Conservation (phyloP, 2,797 vertebrate genomes). For the Steatocranus sp. region DNA sequence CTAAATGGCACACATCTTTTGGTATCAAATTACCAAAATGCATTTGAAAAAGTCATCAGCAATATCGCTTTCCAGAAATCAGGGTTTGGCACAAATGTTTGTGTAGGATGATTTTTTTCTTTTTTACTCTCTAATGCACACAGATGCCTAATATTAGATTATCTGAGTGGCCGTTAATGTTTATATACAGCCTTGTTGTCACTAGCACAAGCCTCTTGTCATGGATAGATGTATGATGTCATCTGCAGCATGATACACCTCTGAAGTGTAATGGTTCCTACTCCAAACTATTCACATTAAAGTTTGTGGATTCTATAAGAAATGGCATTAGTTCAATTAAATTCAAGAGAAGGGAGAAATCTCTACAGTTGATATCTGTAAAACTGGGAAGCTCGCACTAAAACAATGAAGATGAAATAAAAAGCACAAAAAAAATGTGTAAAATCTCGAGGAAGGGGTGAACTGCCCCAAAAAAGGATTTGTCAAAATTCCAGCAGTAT, state of each 20-base stretch:
- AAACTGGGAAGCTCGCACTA: background rate
- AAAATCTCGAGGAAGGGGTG: rapidly evolving
- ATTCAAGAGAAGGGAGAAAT: background rate
- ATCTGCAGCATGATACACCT: background rate
- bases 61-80: background rate
- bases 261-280: background rate
- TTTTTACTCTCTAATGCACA: background rate
- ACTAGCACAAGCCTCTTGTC: background rate
- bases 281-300: background rate
- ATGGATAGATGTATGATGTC: background rate
- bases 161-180: background rate
- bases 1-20: background rate
- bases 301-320: background rate
- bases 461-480: background rate
- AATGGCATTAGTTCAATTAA: rapidly evolving
- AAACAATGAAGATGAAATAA: background rate
- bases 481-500: background rate
- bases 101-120: background rate
- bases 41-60: background rate
- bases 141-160: background rate
- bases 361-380: background rate
- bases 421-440: background rate
- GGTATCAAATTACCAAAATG: background rate
- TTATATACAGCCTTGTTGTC: background rate
- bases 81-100: background rate